These are phyloP conservation scores for Leistus spinibarbis DNA, from an alignment of 2,888 invertebrate genomes.

Conservation along the genomic window DNA sequence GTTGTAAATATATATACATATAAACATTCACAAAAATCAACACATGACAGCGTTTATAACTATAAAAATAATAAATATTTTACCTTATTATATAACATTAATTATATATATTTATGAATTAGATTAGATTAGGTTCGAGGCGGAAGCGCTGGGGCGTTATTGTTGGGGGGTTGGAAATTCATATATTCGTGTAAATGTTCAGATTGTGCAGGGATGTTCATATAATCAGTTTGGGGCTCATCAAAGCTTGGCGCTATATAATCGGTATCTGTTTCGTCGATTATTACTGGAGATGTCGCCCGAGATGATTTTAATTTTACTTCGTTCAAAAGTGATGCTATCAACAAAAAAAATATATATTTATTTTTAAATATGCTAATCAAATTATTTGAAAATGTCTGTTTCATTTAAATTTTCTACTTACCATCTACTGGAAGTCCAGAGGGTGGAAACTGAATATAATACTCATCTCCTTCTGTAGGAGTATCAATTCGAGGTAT, in stretches of 20 bases:
- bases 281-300: slow-evolving; percentile 1
- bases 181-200: slow-evolving; percentile 31
- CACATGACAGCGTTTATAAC: slow-evolving; percentile 2
- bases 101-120: not conserved
- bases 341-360: not conserved
- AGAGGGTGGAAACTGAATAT: slow-evolving; percentile 61
- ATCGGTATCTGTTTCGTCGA: slow-evolving; percentile 4
- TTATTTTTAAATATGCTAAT: not conserved
- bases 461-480: slow-evolving; percentile 55
- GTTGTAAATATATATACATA: slow-evolving; percentile 33
- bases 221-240: slow-evolving; percentile 16
- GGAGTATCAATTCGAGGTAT: slow-evolving; percentile 48
- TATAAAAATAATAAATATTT: slow-evolving; percentile 38
- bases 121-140: slow-evolving; percentile 4
- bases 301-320: slow-evolving; percentile 8
- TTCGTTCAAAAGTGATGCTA: not conserved
- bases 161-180: slow-evolving; percentile 14
- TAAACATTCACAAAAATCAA: slow-evolving; percentile 25
- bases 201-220: slow-evolving; percentile 4
- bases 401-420: slow-evolving; percentile 36
- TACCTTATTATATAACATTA: slow-evolving; percentile 11
- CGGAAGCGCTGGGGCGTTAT: slow-evolving; percentile 11
- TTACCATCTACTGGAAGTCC: slow-evolving; percentile 60
- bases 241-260: slow-evolving; percentile 11
- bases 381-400: too few relatives aligned